Percentiles rank a stretch among this genome's conserved stretches.
phyloP scores from a whole-genome alignment of 2,888 invertebrate species.

The Lagria hirta region DNA sequence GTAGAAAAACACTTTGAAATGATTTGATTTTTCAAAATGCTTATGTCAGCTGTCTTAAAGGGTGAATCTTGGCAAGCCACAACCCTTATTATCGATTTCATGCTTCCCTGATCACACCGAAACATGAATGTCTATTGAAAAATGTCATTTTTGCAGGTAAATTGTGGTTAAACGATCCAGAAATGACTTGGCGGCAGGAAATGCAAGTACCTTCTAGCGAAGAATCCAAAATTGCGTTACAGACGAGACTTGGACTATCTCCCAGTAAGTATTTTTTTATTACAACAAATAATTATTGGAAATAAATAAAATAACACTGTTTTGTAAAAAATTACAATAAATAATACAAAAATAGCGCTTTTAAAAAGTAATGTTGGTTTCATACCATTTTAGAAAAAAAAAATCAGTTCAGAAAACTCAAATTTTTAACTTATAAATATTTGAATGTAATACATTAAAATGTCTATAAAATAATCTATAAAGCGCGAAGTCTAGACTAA shows the following conservation, averaged over 20 bases:
- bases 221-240: constrained; percentile 54
- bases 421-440: too few relatives aligned
- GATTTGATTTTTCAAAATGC: too few relatives aligned
- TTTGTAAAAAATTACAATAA: not conserved
- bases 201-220: constrained; percentile 52
- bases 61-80: constrained; percentile 3
- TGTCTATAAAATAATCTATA: too few relatives aligned
- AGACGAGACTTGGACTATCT: constrained; percentile 54
- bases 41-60: too few relatives aligned
- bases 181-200: constrained; percentile 55
- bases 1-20: too few relatives aligned
- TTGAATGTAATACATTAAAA: too few relatives aligned
- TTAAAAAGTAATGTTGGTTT: not conserved
- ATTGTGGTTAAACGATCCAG: constrained; percentile 55
- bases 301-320: not conserved
- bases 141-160: constrained; percentile 50
- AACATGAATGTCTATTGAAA: constrained; percentile 8
- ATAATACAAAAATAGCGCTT: not conserved
- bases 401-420: too few relatives aligned
- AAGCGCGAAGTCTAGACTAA: too few relatives aligned
- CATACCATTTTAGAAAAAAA: constrained; percentile 1
- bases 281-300: not conserved
- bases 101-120: constrained; percentile 2
- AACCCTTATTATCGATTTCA: constrained; percentile 13
- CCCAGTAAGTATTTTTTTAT: constrained; percentile 50